These are phyloP conservation scores for Sitta europaea DNA, from an alignment of 2,113 vertebrate species.

Conservation along the genomic window DNA sequence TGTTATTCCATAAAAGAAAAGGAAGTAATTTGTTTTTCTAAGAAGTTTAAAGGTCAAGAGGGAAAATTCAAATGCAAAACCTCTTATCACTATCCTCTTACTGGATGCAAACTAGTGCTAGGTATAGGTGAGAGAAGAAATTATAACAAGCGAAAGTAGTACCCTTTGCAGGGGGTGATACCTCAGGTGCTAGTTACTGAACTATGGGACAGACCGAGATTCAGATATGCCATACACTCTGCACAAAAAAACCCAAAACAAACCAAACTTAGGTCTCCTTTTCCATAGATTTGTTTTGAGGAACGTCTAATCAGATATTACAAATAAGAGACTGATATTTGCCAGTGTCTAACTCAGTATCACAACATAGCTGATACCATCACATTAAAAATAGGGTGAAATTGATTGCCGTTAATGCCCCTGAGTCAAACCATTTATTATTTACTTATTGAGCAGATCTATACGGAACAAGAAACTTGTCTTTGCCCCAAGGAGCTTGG, in stretches of 20 bases:
- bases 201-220: not conserved
- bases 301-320: not conserved
- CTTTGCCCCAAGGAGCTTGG: not conserved
- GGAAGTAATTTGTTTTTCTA: not conserved
- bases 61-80: not conserved
- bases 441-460: slow-evolving; percentile 23
- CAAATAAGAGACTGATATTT: not conserved
- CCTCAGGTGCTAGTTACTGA: not conserved
- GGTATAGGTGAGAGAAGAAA: not conserved
- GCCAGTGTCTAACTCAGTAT: not conserved
- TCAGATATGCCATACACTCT: not conserved
- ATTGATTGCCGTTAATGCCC: not conserved
- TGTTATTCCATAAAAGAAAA: not conserved
- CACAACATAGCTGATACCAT: not conserved
- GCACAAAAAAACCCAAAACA: not conserved
- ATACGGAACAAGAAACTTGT: not conserved
- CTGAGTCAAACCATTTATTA: not conserved
- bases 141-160: not conserved
- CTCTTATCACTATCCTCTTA: not conserved
- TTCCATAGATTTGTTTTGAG: not conserved
- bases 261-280: not conserved
- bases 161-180: not conserved
- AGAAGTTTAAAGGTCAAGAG: not conserved
- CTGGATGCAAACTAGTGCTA: not conserved
- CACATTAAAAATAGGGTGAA: not conserved